A percentile compares a stretch with the other conserved stretches of the same genome.
phyloP scores from a whole-genome alignment of 2,888 invertebrate genomes.

The Pterobdella sp. region DNA sequence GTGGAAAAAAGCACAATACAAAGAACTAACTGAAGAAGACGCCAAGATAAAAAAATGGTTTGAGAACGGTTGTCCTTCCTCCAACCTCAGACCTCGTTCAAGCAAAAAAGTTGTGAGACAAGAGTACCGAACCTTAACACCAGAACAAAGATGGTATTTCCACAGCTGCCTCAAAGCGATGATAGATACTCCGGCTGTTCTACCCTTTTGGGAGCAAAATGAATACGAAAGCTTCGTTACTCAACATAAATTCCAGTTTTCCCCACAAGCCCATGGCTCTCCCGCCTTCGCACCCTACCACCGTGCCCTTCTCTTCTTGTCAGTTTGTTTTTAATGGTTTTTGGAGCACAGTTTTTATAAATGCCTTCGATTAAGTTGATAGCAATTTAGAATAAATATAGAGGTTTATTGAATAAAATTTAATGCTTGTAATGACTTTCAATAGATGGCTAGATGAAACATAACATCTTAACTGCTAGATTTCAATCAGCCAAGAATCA shows the following conservation, averaged over 20 bases:
- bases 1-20: not conserved
- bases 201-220: constrained; percentile 16
- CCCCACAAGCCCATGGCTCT: constrained; percentile 19
- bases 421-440: too few species aligned
- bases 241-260: constrained; percentile 19
- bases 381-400: too few species aligned
- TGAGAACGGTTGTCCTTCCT: not conserved
- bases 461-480: too few species aligned
- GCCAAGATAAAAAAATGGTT: constrained; percentile 3
- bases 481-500: too few species aligned
- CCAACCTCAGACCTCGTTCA: not conserved
- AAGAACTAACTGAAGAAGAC: not conserved
- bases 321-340: constrained; percentile 2
- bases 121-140: constrained; percentile 19
- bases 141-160: not conserved
- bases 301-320: constrained; percentile 20
- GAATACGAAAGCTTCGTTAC: constrained; percentile 23
- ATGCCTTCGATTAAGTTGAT: too few species aligned
- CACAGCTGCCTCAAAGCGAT: constrained; percentile 10
- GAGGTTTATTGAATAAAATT: too few species aligned
- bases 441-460: too few species aligned
- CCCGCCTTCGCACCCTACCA: constrained; percentile 23
- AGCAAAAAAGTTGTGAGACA: not conserved
- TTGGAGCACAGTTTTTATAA: not conserved
- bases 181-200: constrained; percentile 15